Conservation (phyloP, 2,888 invertebrate species). For the Liopterus haemorrhoidalis region DNA sequence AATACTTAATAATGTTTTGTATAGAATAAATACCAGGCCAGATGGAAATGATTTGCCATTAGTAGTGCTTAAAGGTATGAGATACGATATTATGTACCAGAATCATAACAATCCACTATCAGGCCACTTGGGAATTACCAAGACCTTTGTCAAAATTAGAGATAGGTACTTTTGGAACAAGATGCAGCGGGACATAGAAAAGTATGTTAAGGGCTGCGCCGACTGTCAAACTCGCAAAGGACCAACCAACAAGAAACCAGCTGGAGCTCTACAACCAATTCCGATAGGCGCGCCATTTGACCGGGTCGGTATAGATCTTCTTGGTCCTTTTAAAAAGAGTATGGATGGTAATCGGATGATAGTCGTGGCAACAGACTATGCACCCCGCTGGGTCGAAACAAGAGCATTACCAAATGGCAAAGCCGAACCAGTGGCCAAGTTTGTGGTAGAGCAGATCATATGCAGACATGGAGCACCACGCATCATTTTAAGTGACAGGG, state of each 20-base stretch:
- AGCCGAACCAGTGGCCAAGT: constrained; percentile 23
- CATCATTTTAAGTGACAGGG: constrained; percentile 3
- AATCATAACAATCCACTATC: constrained; percentile 31
- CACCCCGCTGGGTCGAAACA: constrained; percentile 29
- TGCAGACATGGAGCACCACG: too few relatives aligned
- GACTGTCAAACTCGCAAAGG: constrained; percentile 31
- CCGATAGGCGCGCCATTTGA: constrained; percentile 19
- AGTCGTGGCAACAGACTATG: constrained; percentile 32
- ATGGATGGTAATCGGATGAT: too few relatives aligned
- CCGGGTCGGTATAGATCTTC: too few relatives aligned
- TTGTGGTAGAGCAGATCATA: constrained; percentile 20
- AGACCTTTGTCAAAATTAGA: constrained; percentile 14
- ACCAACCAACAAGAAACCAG: constrained; percentile 20
- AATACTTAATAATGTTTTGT: too few relatives aligned
- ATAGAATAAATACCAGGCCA: too few relatives aligned
- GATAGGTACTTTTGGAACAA: constrained; percentile 28
- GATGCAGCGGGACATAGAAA: constrained; percentile 21
- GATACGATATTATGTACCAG: too few relatives aligned
- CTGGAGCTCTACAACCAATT: constrained; percentile 20
- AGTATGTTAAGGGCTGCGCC: constrained; percentile 25
- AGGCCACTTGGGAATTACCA: constrained; percentile 23
- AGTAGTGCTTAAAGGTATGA: too few relatives aligned
- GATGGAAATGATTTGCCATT: too few relatives aligned
- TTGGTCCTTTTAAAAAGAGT: too few relatives aligned
- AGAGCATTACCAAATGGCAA: constrained; percentile 26